Evolutionary conservation across 2,888 invertebrate species (phyloP), one percentile per base, ranked within the genome.

Genomic region (Bhutanitis thaidina): DNA sequence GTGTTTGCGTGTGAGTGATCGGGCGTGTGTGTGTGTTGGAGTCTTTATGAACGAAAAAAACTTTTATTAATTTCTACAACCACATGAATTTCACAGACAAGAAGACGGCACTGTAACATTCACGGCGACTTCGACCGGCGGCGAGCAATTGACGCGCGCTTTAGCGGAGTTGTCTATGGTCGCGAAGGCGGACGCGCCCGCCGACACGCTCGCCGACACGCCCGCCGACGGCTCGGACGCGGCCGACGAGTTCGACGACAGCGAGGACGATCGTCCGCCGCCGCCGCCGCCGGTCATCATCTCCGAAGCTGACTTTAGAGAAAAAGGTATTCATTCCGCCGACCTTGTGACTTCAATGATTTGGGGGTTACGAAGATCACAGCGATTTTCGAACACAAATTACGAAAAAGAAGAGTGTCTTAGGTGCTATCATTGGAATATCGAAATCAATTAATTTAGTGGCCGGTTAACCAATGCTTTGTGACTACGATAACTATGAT

Each of bases 301-400:
- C 49, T 88, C 90, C 0, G 90, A 90, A 60, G 88, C 89, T 0
- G 88, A 89, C 60, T 88, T 90, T 54, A 67, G 83, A 27, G 90
- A 90, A 61, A 88, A 88, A 63, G 89, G 90, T 88, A 35, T 7
- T 1, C 14, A n/a, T 20, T 2, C 20, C 5, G 20, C 20, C 20
- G 3, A 20, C 5, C 20, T 20, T 20, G 20, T 20, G 20, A 5
- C 5, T 20, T 20, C 5, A 20, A 20, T 20, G n/a, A n/a, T n/a
- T n/a, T n/a, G n/a, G n/a, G n/a, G n/a, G n/a, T n/a, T n/a, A n/a
- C n/a, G n/a, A n/a, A n/a, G n/a, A n/a, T n/a, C n/a, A n/a, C n/a
- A n/a, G n/a, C n/a, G n/a, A n/a, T n/a, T n/a, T n/a, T n/a, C n/a
- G n/a, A n/a, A n/a, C n/a, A n/a, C n/a, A n/a, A n/a, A n/a, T n/a